phyloP scores from a whole-genome alignment of 2,888 invertebrate genomes.

The Luperina testacea region DNA sequence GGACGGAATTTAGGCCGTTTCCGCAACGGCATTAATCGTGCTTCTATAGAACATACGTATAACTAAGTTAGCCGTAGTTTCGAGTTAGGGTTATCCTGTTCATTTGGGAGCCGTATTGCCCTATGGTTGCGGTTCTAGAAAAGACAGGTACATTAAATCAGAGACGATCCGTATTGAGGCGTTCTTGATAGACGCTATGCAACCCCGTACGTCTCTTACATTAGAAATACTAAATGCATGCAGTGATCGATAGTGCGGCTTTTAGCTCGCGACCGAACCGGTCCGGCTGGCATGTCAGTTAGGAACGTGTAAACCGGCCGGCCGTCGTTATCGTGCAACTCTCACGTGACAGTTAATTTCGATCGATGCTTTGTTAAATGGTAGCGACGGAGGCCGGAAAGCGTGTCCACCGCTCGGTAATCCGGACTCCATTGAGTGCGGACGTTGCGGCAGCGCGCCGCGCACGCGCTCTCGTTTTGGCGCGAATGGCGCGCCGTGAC shows the following conservation, averaged over 20 bases:
- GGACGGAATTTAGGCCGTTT: slow-evolving; percentile 78
- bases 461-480: slow-evolving; percentile 90
- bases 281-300: slow-evolving; percentile 72
- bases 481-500: slow-evolving; percentile 90
- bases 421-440: slow-evolving; percentile 87
- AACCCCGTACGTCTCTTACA: slow-evolving; percentile 90
- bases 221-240: slow-evolving; percentile 64
- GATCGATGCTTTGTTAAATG: slow-evolving; percentile 80
- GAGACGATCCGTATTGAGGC: slow-evolving; percentile 89
- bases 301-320: slow-evolving; percentile 70
- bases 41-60: slow-evolving; percentile 57
- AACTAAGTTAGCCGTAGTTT: slow-evolving; percentile 31
- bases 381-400: slow-evolving; percentile 80
- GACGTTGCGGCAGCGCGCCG: slow-evolving; percentile 87
- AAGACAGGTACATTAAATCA: slow-evolving; percentile 87
- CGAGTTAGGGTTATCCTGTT: slow-evolving; percentile 77
- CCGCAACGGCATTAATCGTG: slow-evolving; percentile 67
- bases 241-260: slow-evolving; percentile 68
- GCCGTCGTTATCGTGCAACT: slow-evolving; percentile 76
- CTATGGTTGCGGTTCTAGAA: slow-evolving; percentile 88
- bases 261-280: slow-evolving; percentile 68
- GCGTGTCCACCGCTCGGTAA: slow-evolving; percentile 85
- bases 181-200: slow-evolving; percentile 86
- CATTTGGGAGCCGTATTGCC: slow-evolving; percentile 88
- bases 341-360: slow-evolving; percentile 82